Evolutionary conservation across 2,797 vertebrate genomes (phyloP).

Genomic region (Rhinogobio ventralis): DNA sequence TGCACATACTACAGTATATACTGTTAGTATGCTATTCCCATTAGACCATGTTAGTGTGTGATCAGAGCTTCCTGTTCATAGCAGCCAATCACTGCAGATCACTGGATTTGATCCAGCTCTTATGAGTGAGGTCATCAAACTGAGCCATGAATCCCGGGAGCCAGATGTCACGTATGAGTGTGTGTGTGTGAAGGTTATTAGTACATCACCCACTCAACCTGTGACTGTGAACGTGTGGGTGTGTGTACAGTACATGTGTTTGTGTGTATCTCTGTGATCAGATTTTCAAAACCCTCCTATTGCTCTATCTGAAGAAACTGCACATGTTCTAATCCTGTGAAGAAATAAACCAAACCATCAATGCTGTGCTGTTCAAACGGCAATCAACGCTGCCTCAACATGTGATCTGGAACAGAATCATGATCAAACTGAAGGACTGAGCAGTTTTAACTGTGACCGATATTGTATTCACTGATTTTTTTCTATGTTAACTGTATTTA

Average conservation of each 20-base stretch:
- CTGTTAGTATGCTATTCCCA: background rate
- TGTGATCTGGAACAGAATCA: conserved; percentile 44
- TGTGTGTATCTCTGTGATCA: conserved; percentile 21
- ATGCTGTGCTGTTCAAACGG: conserved; percentile 64
- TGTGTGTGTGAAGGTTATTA: background rate
- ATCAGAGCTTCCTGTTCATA: conserved; percentile 11
- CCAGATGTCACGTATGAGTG: background rate
- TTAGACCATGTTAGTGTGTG: conserved; percentile 4
- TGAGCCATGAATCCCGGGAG: conserved; percentile 37
- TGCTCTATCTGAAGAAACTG: conserved; percentile 52
- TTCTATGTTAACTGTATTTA: conserved; percentile 71
- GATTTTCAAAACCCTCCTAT: conserved; percentile 34
- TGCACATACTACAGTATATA: background rate
- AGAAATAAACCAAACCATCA: conserved; percentile 53
- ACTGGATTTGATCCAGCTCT: conserved; percentile 38
- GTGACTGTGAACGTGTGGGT: conserved; percentile 33
- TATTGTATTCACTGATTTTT: conserved; percentile 66
- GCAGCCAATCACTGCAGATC: conserved; percentile 33
- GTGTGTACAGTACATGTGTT: conserved; percentile 16
- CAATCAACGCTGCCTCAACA: conserved; percentile 70
- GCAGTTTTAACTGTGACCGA: conserved; percentile 73
- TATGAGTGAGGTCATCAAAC: conserved; percentile 32
- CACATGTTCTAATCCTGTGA: conserved; percentile 50
- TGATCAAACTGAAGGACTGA: conserved; percentile 64
- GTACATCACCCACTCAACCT: conserved; percentile 19